These are phyloP conservation scores for Eupithecia pulchellata DNA, from an alignment of 2,888 invertebrate genomes.

Conservation along the genomic window DNA sequence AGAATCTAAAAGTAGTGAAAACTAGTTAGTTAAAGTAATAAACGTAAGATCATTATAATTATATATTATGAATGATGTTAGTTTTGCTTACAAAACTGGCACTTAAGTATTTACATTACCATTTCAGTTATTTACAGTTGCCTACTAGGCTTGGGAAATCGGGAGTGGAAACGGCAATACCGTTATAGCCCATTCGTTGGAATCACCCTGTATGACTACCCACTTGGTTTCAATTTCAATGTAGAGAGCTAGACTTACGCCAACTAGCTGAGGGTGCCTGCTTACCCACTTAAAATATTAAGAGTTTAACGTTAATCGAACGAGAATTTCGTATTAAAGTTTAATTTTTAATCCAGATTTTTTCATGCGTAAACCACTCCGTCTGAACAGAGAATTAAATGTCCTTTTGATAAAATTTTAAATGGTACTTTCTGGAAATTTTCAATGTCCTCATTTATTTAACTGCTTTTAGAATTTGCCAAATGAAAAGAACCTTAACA, in stretches of 20 bases:
- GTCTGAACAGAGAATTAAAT: background rate
- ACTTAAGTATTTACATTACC: background rate
- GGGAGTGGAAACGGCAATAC: background rate
- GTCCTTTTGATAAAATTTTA: background rate
- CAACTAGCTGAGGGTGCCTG: constrained; percentile 14
- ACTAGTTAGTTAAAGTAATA: background rate
- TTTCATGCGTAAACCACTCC: constrained; percentile 35
- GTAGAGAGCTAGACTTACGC: constrained; percentile 22
- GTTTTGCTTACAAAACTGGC: background rate
- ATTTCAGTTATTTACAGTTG: background rate
- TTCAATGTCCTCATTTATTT: background rate
- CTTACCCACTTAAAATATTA: constrained; percentile 10
- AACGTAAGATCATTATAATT: background rate
- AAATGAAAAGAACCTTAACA: background rate
- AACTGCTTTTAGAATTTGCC: background rate
- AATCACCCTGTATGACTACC: constrained; percentile 16
- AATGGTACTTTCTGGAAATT: background rate
- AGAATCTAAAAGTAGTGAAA: background rate
- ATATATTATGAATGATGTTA: no score
- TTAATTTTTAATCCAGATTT: constrained; percentile 24
- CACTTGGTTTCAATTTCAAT: constrained; percentile 24
- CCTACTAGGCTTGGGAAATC: background rate
- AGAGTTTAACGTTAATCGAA: constrained; percentile 17
- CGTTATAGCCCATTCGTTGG: background rate
- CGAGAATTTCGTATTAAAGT: constrained; percentile 6